These are phyloP conservation scores for Aphelenchoides bicaudatus DNA, from an alignment of 2,888 invertebrate species.

Conservation along the genomic window DNA sequence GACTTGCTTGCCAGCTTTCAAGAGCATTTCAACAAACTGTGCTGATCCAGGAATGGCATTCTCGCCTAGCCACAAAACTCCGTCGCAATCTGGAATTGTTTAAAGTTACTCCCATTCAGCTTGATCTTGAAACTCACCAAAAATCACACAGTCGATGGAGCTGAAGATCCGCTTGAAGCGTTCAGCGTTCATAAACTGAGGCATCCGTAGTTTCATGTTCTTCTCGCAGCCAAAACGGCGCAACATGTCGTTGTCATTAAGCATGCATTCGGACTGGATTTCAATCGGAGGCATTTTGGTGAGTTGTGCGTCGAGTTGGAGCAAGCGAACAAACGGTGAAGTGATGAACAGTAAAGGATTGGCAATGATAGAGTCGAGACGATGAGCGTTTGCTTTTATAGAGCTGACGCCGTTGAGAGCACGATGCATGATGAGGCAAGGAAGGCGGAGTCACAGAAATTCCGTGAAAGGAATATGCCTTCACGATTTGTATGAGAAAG, in stretches of 20 bases:
- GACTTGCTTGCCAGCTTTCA: constrained; percentile 13
- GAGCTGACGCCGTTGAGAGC: too few relatives aligned
- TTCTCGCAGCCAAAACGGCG: background rate
- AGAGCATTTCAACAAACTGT: constrained; percentile 44
- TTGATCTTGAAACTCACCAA: constrained; percentile 42
- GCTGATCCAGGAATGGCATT: constrained; percentile 51
- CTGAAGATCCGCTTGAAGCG: constrained; percentile 39
- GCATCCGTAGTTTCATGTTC: background rate
- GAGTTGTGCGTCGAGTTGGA: background rate
- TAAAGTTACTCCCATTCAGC: background rate
- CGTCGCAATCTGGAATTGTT: constrained; percentile 29
- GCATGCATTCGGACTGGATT: constrained; percentile 10
- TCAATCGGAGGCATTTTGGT: constrained; percentile 20
- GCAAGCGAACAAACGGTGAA: too few relatives aligned
- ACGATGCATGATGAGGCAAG: too few relatives aligned
- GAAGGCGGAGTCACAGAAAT: too few relatives aligned
- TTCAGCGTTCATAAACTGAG: constrained; percentile 22
- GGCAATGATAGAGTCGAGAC: too few relatives aligned
- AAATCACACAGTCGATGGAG: constrained; percentile 59
- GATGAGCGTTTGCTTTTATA: too few relatives aligned
- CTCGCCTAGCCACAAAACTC: constrained; percentile 57
- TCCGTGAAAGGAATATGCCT: too few relatives aligned
- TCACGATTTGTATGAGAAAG: too few relatives aligned
- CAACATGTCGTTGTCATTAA: background rate
- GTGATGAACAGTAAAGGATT: too few relatives aligned